These are phyloP conservation scores for Macquaria ambigua DNA, from an alignment of 2,113 vertebrate species.

Conservation along the genomic window DNA sequence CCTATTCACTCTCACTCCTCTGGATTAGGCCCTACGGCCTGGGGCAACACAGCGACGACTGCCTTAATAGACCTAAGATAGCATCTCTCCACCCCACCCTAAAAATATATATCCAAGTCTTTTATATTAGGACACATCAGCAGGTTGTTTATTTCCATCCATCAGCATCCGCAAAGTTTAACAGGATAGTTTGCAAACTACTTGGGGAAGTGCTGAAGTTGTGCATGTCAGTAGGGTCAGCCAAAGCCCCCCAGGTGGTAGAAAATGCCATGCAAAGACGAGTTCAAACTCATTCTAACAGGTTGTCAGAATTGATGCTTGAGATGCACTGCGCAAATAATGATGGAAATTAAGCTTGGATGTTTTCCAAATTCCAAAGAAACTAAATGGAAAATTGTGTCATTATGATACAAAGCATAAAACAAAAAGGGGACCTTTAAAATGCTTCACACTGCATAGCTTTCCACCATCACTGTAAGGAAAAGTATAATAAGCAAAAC, in stretches of 20 bases:
- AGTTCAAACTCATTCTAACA: conserved; percentile 22
- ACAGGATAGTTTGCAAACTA: conserved; percentile 24
- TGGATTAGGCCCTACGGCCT: conserved; percentile 76
- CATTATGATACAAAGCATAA: background rate
- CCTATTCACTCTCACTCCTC: conserved; percentile 78
- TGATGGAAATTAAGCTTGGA: conserved; percentile 5
- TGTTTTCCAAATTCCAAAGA: background rate
- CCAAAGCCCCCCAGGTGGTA: background rate
- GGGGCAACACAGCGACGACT: conserved; percentile 65
- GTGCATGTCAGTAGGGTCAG: background rate
- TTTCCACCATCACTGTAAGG: conserved; percentile 44
- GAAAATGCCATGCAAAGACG: conserved; percentile 7
- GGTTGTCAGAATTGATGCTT: conserved; percentile 23
- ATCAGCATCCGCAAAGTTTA: conserved; percentile 28
- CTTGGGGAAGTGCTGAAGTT: background rate
- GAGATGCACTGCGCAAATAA: conserved; percentile 1
- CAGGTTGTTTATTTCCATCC: conserved; percentile 65
- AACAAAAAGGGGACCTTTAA: conserved; percentile 41
- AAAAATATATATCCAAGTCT: conserved; percentile 48
- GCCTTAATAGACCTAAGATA: conserved; percentile 76
- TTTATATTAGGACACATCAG: conserved; percentile 57
- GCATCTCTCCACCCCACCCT: conserved; percentile 63
- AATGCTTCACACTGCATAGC: conserved; percentile 42
- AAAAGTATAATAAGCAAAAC: conserved; percentile 44
- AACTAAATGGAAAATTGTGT: background rate